Conservation (phyloP, 2,797 vertebrate species). For the Alauda arvensis region DNA sequence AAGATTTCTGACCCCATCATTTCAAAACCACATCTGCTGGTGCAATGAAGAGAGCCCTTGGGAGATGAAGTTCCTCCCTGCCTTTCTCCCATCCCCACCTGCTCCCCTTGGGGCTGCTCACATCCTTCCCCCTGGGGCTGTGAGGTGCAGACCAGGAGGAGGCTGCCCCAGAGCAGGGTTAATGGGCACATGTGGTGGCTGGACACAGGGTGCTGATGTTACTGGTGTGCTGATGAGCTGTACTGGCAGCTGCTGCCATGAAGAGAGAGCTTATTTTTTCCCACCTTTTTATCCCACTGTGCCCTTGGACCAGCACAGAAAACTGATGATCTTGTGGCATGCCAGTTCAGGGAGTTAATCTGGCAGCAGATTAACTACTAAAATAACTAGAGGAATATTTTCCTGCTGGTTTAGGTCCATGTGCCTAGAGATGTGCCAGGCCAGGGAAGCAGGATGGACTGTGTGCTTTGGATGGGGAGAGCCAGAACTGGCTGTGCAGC, state of each 20-base stretch:
- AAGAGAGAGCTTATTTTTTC: neutral
- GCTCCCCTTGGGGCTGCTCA: rapidly evolving
- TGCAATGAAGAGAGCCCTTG: neutral
- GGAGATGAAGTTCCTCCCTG: neutral
- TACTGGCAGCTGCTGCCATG: neutral
- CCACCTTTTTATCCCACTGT: neutral
- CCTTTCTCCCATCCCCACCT: neutral
- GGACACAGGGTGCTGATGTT: rapidly evolving
- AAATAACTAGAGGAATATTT: neutral
- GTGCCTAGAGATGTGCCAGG: neutral
- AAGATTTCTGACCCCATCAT: neutral
- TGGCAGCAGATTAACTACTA: neutral
- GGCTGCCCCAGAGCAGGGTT: neutral
- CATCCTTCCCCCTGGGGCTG: rapidly evolving
- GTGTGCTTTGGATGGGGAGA: neutral
- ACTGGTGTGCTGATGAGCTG: neutral
- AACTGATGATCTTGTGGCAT: neutral
- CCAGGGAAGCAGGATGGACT: neutral
- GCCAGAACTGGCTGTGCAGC: neutral
- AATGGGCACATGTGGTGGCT: neutral
- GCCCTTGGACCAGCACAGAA: neutral
- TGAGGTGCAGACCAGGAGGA: rapidly evolving
- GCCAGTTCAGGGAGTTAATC: neutral
- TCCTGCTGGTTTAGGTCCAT: neutral
- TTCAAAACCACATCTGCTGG: neutral